Evolutionary conservation across 92 coral and sea anemone genomes (phyloP).

Genomic region (Zoanthus sociatus): DNA sequence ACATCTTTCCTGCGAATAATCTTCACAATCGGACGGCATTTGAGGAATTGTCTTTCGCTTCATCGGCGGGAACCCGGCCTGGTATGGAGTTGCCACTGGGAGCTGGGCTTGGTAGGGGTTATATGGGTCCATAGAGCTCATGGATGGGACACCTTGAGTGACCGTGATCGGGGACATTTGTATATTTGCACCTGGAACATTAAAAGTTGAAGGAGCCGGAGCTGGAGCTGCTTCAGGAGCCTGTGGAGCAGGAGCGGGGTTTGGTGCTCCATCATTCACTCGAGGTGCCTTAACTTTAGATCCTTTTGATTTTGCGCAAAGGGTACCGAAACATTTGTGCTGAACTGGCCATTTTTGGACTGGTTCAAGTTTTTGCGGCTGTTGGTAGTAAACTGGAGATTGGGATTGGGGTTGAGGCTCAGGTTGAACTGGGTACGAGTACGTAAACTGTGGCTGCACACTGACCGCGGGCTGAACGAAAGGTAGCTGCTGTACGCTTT

Average conservation of each 20-base stretch:
- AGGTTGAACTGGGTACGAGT: constrained; percentile 13
- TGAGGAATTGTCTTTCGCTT: constrained; percentile 36
- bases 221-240: constrained; percentile 33
- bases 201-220: constrained; percentile 60
- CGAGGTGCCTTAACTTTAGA: neutral
- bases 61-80: constrained; percentile 29
- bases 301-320: constrained; percentile 21
- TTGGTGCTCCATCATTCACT: constrained; percentile 4
- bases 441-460: constrained; percentile 21
- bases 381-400: constrained; percentile 6
- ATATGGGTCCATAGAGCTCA: constrained; percentile 26
- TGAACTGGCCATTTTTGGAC: constrained; percentile 36
- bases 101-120: constrained; percentile 38
- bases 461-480: constrained; percentile 16
- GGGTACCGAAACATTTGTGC: constrained; percentile 32
- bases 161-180: constrained; percentile 64
- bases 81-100: constrained; percentile 23
- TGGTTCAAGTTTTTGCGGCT: constrained; percentile 1
- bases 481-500: constrained; percentile 7
- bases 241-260: constrained; percentile 5
- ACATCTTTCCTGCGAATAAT: constrained; percentile 72
- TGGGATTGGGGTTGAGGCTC: neutral
- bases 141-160: constrained; percentile 30
- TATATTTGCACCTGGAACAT: constrained; percentile 67
- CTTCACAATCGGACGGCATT: constrained; percentile 79